Evolutionary conservation across 2,113 vertebrate genomes (phyloP).

Genomic region (Hoplias malabaricus): DNA sequence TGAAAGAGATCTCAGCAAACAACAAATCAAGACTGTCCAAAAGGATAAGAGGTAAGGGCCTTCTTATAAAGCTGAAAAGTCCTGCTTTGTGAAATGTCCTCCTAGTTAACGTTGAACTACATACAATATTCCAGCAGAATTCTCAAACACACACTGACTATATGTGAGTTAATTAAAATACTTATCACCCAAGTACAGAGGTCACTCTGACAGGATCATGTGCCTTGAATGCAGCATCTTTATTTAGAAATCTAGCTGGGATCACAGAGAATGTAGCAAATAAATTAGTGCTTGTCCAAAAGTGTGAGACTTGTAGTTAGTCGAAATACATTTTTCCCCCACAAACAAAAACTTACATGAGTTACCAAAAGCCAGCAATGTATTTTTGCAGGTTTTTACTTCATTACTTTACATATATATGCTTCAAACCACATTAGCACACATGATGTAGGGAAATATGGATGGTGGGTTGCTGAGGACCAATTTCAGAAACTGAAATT

Average conservation of each 20-base stretch:
- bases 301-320: background rate
- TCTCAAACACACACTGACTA: background rate
- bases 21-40: constrained; percentile 3
- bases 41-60: constrained; percentile 6
- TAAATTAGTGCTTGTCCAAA: background rate
- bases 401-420: too few species aligned
- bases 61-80: background rate
- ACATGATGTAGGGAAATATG: too few species aligned
- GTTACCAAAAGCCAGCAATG: background rate
- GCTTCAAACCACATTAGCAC: too few species aligned
- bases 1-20: background rate
- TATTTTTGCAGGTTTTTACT: background rate
- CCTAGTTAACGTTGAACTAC: background rate
- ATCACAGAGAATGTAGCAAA: background rate
- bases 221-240: background rate
- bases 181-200: background rate
- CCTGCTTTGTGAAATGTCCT: background rate
- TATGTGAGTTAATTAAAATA: background rate
- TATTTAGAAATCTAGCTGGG: background rate
- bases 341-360: background rate
- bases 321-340: background rate
- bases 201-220: background rate
- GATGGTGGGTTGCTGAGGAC: too few species aligned
- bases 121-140: background rate
- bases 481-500: background rate